These are phyloP conservation scores for Panulirus ornatus DNA, from an alignment of 1,140 invertebrate genomes.

Conservation along the genomic window DNA sequence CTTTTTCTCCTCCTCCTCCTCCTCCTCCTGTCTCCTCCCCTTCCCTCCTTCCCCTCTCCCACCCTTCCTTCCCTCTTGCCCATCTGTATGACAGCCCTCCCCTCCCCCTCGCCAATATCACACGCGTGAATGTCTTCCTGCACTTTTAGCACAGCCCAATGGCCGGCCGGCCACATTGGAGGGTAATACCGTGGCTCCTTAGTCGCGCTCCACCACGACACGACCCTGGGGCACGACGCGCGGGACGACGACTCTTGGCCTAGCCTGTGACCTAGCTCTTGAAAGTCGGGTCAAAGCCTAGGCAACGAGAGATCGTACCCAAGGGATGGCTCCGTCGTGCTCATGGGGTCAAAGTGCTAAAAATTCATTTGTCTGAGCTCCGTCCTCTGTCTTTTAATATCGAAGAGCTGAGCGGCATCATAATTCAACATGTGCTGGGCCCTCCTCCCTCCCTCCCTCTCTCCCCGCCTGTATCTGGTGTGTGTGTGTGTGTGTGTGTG, in stretches of 20 bases:
- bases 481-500: no score
- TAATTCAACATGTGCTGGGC: no score
- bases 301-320: not conserved
- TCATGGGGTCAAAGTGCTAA: not conserved
- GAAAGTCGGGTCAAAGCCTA: not conserved
- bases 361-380: not conserved
- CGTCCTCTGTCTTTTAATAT: conserved; percentile 22
- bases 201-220: no score
- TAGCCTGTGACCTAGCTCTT: no score
- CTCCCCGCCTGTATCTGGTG: no score
- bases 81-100: not conserved
- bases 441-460: no score
- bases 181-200: no score
- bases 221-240: no score
- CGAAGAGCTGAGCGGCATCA: not conserved
- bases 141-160: not conserved
- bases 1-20: not conserved
- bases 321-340: not conserved
- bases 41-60: not conserved
- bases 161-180: not conserved
- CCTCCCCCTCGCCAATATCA: not conserved
- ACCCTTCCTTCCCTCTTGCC: not conserved
- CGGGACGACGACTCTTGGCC: no score
- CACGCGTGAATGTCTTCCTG: conserved; percentile 26
- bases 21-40: not conserved